A percentile compares a stretch with the other conserved stretches of the same genome.
Evolutionary conservation across 2,888 invertebrate genomes (phyloP).

Genomic region (Melinaea menophilus): DNA sequence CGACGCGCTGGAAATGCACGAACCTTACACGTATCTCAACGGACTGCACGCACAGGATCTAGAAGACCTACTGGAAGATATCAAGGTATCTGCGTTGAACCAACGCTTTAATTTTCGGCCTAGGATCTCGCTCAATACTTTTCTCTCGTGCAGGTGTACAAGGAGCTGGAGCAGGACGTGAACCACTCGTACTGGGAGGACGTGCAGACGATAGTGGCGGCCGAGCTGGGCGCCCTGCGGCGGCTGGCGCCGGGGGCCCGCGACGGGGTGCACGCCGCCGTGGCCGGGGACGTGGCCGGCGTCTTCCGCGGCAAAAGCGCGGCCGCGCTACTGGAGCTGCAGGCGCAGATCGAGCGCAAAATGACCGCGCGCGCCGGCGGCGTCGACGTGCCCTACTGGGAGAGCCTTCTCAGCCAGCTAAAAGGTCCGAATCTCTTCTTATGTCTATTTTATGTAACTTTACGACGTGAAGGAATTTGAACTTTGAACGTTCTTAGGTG

Average conservation of each 20-base stretch:
- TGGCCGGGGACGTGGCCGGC: constrained; percentile 87
- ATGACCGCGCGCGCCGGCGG: constrained; percentile 91
- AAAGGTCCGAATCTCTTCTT: constrained; percentile 75
- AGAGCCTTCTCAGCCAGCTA: constrained; percentile 94
- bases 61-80: constrained; percentile 97
- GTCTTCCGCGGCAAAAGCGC: constrained; percentile 91
- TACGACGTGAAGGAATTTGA: too few species aligned
- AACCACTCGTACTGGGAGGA: constrained; percentile 97
- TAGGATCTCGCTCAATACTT: too few species aligned
- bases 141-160: constrained; percentile 80
- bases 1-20: constrained; percentile 97
- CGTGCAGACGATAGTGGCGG: constrained; percentile 95
- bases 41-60: constrained; percentile 93
- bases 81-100: constrained; percentile 79
- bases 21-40: constrained; percentile 96
- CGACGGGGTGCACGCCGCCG: constrained; percentile 93
- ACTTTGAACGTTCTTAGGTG: too few species aligned
- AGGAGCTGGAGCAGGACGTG: constrained; percentile 92
- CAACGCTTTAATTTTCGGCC: too few species aligned
- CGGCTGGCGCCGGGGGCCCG: constrained; percentile 80
- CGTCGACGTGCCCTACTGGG: constrained; percentile 98
- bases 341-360: constrained; percentile 90
- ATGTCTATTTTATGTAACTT: too few species aligned
- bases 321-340: constrained; percentile 89
- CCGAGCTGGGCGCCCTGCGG: constrained; percentile 91